These are phyloP conservation scores for Geopemphigus sp. DNA, from an alignment of 1,140 invertebrate species.

Conservation along the genomic window DNA sequence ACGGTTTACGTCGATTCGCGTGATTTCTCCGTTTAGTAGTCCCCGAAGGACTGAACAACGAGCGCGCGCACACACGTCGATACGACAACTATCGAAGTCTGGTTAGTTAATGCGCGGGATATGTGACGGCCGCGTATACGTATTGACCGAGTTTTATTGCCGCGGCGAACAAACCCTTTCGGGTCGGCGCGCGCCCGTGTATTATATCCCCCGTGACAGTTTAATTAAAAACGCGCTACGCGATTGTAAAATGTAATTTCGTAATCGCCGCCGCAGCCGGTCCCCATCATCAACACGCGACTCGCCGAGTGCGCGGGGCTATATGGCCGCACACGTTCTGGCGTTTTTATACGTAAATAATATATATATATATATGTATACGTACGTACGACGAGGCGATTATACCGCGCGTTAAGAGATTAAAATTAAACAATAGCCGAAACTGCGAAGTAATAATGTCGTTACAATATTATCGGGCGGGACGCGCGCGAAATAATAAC, in stretches of 20 bases:
- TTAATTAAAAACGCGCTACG: constrained; percentile 42
- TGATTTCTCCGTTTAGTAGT: too few relatives aligned
- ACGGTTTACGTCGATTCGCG: too few relatives aligned
- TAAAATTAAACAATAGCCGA: constrained; percentile 32
- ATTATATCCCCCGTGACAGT: constrained; percentile 41
- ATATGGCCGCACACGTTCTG: not conserved
- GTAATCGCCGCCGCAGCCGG: constrained; percentile 20
- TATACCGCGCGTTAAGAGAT: constrained; percentile 34
- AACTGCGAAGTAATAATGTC: constrained; percentile 30
- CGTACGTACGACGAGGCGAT: too few relatives aligned
- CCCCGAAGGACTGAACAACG: too few relatives aligned
- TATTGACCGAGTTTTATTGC: constrained; percentile 26
- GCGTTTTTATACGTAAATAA: constrained; percentile 17
- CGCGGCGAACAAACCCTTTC: constrained; percentile 28
- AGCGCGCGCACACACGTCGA: too few relatives aligned
- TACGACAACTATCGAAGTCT: too few relatives aligned
- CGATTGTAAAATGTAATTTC: constrained; percentile 40
- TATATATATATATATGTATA: too few relatives aligned
- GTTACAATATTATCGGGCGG: constrained; percentile 11
- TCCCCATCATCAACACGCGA: constrained; percentile 37
- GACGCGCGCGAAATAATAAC: not conserved
- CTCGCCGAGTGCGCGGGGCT: not conserved
- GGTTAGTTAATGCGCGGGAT: too few relatives aligned
- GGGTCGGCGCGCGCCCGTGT: not conserved
- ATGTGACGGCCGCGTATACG: too few relatives aligned